phyloP scores from a whole-genome alignment of 2,797 vertebrate species.

The Hapalemur alaotrensis region DNA sequence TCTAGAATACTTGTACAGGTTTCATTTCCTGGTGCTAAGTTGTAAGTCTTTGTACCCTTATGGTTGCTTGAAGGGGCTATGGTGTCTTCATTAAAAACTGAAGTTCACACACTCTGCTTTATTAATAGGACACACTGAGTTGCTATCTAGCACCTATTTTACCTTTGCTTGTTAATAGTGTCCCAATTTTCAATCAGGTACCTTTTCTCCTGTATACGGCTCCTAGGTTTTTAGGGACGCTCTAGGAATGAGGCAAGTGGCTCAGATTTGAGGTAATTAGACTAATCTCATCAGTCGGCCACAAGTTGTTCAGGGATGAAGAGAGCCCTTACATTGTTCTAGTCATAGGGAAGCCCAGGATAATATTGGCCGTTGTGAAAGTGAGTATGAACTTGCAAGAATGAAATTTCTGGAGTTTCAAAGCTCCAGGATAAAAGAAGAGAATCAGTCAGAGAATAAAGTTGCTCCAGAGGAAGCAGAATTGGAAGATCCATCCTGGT shows the following conservation, averaged over 20 bases:
- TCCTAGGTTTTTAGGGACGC: background rate
- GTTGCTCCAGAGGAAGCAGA: background rate
- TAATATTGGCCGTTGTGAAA: background rate
- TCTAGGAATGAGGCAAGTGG: background rate
- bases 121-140: background rate
- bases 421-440: background rate
- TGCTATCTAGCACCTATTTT: background rate
- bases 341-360: background rate
- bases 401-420: background rate
- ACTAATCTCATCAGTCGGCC: background rate
- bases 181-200: background rate
- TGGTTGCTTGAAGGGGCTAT: background rate
- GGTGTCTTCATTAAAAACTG: background rate
- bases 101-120: background rate
- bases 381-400: background rate
- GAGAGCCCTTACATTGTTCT: background rate
- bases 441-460: background rate
- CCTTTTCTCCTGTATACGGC: background rate
- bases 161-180: background rate
- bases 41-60: background rate
- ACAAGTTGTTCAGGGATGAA: background rate
- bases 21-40: background rate
- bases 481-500: background rate
- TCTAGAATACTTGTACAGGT: background rate
- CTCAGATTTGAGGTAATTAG: background rate